Base-by-base conservation (phyloP, 2,888 invertebrate species). In the Blomia tropicalis region DNA sequence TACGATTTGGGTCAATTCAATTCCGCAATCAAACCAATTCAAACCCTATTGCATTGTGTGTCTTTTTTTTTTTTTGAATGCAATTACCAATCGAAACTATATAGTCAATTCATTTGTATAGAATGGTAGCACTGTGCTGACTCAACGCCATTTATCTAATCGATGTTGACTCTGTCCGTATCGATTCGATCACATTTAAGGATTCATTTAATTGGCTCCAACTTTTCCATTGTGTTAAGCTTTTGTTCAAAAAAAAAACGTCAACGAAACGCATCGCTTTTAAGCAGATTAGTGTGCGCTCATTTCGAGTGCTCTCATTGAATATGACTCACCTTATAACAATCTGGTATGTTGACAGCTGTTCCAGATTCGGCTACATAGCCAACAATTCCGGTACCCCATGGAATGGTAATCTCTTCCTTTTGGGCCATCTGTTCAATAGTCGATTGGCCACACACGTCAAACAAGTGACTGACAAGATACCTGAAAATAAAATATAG, bases 351-450 rank as follows among this genome's bases (percentile, higher is more conserved):
- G 77, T 92, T 93, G 72, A 92, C 87, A 14, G 87, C 83, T 72
- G 87, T 86, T 61, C 91, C 91, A 72, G 87, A 87, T 72, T 87
- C 85, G 22, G 92, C 93, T 51, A 92, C 92, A 75, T 86, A 87
- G 17, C 92, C 93, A 41, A 91, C 91, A 71, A 93, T 92, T 63
- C 93, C 93, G 60, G 84, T 85, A 60, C 92, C 92, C 87, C 92
- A 91, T 25, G 91, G 87, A 73, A 93, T 87, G 71, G 84, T 79
- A 70, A 92, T 91, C 76, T 91, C 91, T 67, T 90, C 88, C 70
- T 87, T 83, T 73, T 86, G 84, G 73, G 88, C 87, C 84, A 89
- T 88, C 75, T 91, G 90, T 72, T 87, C 84, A 41, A 91, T 80
- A 3, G 90, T 91, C 66, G 91, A 91, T 72, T 85, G 83, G 66